Evolutionary conservation across 2,888 invertebrate genomes (phyloP).

Genomic region (Drosophila nigricruria): DNA sequence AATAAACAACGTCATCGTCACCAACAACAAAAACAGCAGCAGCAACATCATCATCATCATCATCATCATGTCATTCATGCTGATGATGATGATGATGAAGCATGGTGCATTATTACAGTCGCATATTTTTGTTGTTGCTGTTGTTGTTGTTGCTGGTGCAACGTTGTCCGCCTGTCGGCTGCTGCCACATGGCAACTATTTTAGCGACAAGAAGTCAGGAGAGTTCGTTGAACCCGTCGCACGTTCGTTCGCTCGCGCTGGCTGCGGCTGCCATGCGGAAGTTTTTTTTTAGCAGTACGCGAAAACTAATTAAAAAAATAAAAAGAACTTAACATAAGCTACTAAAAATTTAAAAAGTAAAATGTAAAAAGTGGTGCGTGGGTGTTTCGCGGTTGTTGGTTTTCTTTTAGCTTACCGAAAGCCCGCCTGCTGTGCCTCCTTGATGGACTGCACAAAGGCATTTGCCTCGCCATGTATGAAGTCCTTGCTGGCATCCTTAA

Average conservation of each 20-base stretch:
- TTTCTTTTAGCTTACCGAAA: constrained; percentile 60
- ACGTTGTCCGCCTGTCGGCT: constrained; percentile 40
- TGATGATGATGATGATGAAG: constrained; percentile 20
- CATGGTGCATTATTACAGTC: constrained; percentile 38
- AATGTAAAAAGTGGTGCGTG: background rate
- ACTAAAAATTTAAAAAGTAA: constrained; percentile 19
- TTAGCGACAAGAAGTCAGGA: constrained; percentile 70
- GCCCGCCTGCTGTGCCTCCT: constrained; percentile 69
- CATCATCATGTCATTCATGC: constrained; percentile 25
- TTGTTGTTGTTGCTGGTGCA: constrained; percentile 21
- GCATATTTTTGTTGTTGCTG: constrained; percentile 22
- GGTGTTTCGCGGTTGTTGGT: constrained; percentile 1
- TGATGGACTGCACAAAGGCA: constrained; percentile 74
- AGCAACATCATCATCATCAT: constrained; percentile 14
- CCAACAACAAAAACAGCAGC: constrained; percentile 18
- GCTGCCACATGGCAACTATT: constrained; percentile 76
- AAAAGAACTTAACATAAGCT: constrained; percentile 35
- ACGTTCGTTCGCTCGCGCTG: background rate
- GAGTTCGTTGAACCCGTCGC: constrained; percentile 61
- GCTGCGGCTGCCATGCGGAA: constrained; percentile 46
- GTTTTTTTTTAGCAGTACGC: constrained; percentile 20
- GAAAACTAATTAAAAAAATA: constrained; percentile 47
- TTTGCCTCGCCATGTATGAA: constrained; percentile 82
- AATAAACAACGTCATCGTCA: constrained; percentile 66
- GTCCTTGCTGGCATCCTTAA: constrained; percentile 83